Evolutionary conservation across 2,888 invertebrate species (phyloP).

Genomic region (Bhutanitis thaidina): DNA sequence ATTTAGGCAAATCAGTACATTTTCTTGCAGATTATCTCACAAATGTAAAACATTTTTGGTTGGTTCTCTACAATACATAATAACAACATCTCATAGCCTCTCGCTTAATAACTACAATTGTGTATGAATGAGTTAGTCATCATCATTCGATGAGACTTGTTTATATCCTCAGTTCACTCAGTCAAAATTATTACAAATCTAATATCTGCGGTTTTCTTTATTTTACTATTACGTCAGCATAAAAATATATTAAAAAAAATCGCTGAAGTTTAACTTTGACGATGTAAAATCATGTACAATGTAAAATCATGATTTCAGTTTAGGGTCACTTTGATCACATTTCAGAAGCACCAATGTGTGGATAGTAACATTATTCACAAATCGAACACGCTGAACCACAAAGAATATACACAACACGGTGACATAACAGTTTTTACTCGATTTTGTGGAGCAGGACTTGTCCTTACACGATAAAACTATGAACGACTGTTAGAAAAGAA

Average conservation of each 20-base stretch:
- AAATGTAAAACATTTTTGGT: slow-evolving; percentile 28
- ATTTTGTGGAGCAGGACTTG: slow-evolving; percentile 30
- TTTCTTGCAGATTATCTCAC: slow-evolving; percentile 9
- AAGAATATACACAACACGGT: slow-evolving; percentile 42
- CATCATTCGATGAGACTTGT: slow-evolving; percentile 18
- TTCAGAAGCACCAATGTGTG: slow-evolving; percentile 58
- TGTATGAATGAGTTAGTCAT: slow-evolving; percentile 21
- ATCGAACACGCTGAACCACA: slow-evolving; percentile 33
- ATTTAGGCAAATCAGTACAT: slow-evolving; percentile 20
- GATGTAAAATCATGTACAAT: slow-evolving; percentile 1
- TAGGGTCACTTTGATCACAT: slow-evolving; percentile 67
- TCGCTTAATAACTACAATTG: slow-evolving; percentile 34
- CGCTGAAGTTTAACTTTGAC: not conserved
- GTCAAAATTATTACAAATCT: slow-evolving; percentile 21
- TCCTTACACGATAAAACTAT: slow-evolving; percentile 22
- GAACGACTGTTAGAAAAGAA: slow-evolving; percentile 10
- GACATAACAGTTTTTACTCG: slow-evolving; percentile 25
- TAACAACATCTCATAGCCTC: slow-evolving; percentile 43
- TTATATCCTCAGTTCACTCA: slow-evolving; percentile 13
- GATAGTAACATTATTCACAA: slow-evolving; percentile 31
- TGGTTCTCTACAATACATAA: slow-evolving; percentile 26
- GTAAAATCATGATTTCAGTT: slow-evolving; percentile 27
- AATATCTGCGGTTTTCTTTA: not conserved
- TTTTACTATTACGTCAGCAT: slow-evolving; percentile 5
- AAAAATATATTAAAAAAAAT: not conserved